Conservation (phyloP, 2,797 vertebrate genomes). For the Pangasius djambal region DNA sequence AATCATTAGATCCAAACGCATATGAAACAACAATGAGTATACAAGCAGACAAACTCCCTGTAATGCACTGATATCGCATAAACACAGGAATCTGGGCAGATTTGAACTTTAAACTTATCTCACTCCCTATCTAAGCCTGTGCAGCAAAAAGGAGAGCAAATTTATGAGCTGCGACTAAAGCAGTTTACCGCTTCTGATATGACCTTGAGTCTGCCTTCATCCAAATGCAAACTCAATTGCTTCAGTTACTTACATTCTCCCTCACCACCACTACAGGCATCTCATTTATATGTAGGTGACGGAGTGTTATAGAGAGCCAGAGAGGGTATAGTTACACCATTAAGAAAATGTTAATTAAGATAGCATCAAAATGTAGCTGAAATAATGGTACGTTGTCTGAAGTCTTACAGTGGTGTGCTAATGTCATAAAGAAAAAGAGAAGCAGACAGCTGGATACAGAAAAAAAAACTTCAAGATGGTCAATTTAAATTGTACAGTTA, state of each 20-base stretch:
- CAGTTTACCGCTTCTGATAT: slow-evolving; percentile 54
- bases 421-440: neutral
- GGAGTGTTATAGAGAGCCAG: slow-evolving; percentile 16
- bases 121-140: slow-evolving; percentile 56
- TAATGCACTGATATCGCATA: slow-evolving; percentile 63
- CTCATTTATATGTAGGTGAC: slow-evolving; percentile 47
- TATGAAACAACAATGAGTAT: slow-evolving; percentile 54
- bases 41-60: slow-evolving; percentile 52
- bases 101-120: slow-evolving; percentile 59
- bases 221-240: slow-evolving; percentile 54
- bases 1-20: neutral
- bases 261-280: slow-evolving; percentile 39
- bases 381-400: neutral
- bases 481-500: slow-evolving; percentile 25
- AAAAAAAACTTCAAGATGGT: neutral
- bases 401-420: neutral
- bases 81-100: slow-evolving; percentile 60
- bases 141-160: slow-evolving; percentile 54
- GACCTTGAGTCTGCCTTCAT: slow-evolving; percentile 59
- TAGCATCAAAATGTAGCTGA: neutral
- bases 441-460: neutral
- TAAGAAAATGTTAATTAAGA: slow-evolving; percentile 23
- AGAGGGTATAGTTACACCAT: slow-evolving; percentile 22
- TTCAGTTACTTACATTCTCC: slow-evolving; percentile 51
- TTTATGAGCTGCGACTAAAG: slow-evolving; percentile 59